Evolutionary conservation across 1,140 invertebrate genomes (phyloP).

Genomic region (Oedothorax gibbosus): DNA sequence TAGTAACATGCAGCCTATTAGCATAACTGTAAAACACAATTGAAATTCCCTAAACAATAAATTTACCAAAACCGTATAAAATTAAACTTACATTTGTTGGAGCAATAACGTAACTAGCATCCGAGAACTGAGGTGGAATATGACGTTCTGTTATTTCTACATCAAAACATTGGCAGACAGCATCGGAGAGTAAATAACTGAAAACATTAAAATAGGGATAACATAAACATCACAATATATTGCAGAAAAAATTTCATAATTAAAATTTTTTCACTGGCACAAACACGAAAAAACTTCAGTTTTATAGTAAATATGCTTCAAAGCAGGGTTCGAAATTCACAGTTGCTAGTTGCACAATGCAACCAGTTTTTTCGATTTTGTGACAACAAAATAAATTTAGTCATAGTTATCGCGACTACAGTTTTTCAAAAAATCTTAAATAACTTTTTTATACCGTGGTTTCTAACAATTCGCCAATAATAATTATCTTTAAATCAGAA

Average conservation of each 20-base stretch:
- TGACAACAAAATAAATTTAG: no score
- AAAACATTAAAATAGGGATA: neutral
- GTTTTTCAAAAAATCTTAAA: no score
- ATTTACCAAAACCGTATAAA: neutral
- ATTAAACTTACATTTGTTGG: neutral
- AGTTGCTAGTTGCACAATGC: no score
- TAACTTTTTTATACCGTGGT: no score
- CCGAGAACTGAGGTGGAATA: neutral
- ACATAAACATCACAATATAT: no score
- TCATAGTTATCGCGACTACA: no score
- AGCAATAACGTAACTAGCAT: slow-evolving; percentile 3
- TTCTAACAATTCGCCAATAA: no score
- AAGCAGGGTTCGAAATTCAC: neutral
- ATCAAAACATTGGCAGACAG: slow-evolving; percentile 4
- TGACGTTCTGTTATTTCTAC: slow-evolving; percentile 10
- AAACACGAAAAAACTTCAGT: neutral
- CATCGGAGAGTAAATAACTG: slow-evolving; percentile 43
- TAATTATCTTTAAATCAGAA: no score
- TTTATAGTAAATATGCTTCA: neutral
- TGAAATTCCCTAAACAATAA: neutral
- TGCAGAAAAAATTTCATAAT: no score
- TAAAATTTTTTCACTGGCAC: neutral
- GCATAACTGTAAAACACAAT: neutral
- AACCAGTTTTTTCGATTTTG: no score
- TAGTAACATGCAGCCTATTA: neutral